Base-by-base conservation (phyloP, 2,888 invertebrate species). In the Euproctis similis region DNA sequence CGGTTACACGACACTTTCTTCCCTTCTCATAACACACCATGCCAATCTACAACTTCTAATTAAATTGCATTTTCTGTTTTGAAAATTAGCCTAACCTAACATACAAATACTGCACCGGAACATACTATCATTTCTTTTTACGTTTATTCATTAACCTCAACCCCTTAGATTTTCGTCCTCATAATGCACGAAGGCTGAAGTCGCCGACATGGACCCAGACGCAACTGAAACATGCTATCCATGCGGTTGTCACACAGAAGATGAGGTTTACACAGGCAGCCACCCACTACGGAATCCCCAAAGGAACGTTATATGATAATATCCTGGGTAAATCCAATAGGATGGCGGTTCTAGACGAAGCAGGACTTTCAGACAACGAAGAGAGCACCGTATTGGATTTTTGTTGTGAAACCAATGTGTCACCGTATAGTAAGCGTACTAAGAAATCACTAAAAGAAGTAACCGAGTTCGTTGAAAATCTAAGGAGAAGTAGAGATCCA, bases 181-280 rank as follows among this genome's bases (percentile, higher is more conserved):
- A 80, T 75, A 49, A 34, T 28, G 80, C 88, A 59, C 86, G 23
- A 12, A 23, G 8, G 12, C 12, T 23, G 12, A 92, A 91, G 86
- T 87, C 90, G 25, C 91, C 91, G 25, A 89, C 89, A 40, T 92
- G 92, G 92, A 90, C 89, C 7, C 90, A 91, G 59, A 86, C 85
- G 33, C 90, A 91, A 65, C 88, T 92, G 22, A 89, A 90, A 67
- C 90, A 91, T 61, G 92, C 92, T 23, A 90, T 92, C 40, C 88
- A 90, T 53, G 91, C 92, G 1, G 91, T 92, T 26, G 89, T 91
- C 47, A 89, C 88, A 2, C 92, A 92, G 70, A 87, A 87, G 63
- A 90, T 92, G 91, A 87, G 92, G 36, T 92, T 92, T 73, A 92
- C 92, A 3, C 91, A 91, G 68, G 92, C 92, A 0, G 88, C 91